phyloP scores from a whole-genome alignment of 2,888 invertebrate species.

The Pseudoips prasinana region DNA sequence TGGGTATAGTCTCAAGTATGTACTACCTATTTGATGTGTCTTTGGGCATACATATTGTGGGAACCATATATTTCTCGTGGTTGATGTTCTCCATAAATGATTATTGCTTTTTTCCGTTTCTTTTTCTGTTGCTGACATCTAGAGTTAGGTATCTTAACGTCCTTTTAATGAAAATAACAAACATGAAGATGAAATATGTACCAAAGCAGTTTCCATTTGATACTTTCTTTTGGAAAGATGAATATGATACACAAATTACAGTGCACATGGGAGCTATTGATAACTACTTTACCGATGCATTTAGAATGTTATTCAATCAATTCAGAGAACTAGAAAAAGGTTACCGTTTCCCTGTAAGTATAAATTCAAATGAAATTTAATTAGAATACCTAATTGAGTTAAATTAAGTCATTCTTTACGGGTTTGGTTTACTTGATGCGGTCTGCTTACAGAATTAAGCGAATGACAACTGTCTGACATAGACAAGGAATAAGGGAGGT shows the following conservation, averaged over 20 bases:
- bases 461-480: no score
- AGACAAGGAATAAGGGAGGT: no score
- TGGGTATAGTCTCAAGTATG: constrained; percentile 30
- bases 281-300: constrained; percentile 40
- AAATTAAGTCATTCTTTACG: no score
- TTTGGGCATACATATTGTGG: constrained; percentile 34
- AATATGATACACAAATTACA: constrained; percentile 43
- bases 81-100: constrained; percentile 46
- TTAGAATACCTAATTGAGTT: no score
- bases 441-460: no score
- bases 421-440: no score
- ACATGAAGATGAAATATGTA: constrained; percentile 46
- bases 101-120: constrained; percentile 35
- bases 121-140: constrained; percentile 36
- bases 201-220: constrained; percentile 47
- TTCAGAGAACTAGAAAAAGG: constrained; percentile 35
- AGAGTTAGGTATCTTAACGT: constrained; percentile 57
- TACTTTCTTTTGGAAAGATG: constrained; percentile 47
- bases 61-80: constrained; percentile 38
- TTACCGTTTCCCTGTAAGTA: constrained; percentile 48
- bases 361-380: neutral
- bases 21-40: constrained; percentile 36
- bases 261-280: constrained; percentile 38
- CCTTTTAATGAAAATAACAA: constrained; percentile 49
- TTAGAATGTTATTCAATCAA: constrained; percentile 44